Evolutionary conservation across 2,797 vertebrate species (phyloP).

Genomic region (Bovichtus variegatus): DNA sequence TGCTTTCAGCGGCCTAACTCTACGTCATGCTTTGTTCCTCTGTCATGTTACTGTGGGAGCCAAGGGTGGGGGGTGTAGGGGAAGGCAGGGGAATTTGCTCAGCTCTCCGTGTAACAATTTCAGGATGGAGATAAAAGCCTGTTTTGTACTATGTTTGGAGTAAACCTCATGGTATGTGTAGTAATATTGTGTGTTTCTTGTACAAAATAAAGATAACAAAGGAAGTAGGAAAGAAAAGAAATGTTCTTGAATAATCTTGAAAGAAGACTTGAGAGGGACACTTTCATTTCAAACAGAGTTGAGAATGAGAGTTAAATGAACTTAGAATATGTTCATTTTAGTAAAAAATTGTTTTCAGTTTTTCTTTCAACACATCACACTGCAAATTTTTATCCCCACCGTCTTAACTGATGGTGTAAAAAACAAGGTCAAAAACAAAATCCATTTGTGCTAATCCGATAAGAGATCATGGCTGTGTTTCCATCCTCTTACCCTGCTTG

Average conservation of each 20-base stretch:
- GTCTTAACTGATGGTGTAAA: conserved; percentile 43
- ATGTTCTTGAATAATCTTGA: background rate
- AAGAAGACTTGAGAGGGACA: background rate
- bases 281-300: background rate
- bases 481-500: conserved; percentile 65
- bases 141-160: background rate
- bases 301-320: background rate
- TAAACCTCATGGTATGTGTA: background rate
- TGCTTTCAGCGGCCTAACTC: conserved; percentile 24
- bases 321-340: background rate
- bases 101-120: background rate
- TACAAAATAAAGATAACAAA: background rate
- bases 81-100: background rate
- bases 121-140: background rate
- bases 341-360: background rate
- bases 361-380: background rate
- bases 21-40: conserved; percentile 51
- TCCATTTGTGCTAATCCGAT: conserved; percentile 73
- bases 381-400: conserved; percentile 3
- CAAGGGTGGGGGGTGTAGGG: background rate
- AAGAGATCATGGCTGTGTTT: conserved; percentile 63
- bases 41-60: conserved; percentile 49
- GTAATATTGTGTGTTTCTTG: background rate
- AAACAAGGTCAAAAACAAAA: conserved; percentile 76
- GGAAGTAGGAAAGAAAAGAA: background rate